Evolutionary conservation across 1,140 invertebrate genomes (phyloP).

Genomic region (Melipona quadrifasciata): DNA sequence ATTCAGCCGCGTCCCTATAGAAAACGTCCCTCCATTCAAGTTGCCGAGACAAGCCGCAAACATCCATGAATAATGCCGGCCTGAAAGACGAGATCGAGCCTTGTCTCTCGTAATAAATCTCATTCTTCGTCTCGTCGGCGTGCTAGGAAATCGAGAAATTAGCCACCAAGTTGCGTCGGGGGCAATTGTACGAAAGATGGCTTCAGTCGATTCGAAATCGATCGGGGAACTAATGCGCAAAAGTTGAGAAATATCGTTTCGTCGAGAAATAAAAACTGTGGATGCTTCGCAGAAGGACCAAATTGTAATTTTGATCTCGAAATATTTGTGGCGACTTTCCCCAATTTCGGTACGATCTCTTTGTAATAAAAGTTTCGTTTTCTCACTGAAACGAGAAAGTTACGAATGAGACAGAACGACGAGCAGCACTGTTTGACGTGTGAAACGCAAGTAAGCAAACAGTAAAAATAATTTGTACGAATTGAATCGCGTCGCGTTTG

Average conservation of each 20-base stretch:
- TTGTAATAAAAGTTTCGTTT: too few species aligned
- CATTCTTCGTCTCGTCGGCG: neutral
- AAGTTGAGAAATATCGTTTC: neutral
- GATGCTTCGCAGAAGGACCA: neutral
- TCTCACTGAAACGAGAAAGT: too few species aligned
- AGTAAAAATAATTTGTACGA: too few species aligned
- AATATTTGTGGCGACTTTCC: neutral
- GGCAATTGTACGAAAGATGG: neutral
- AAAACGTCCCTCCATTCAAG: neutral
- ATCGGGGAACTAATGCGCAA: neutral
- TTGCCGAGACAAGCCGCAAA: neutral
- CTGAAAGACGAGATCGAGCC: neutral
- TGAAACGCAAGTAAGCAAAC: too few species aligned
- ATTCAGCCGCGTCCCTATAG: conserved; percentile 9
- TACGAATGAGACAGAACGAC: too few species aligned
- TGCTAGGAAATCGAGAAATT: neutral
- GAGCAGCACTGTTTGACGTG: too few species aligned
- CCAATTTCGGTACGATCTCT: too few species aligned
- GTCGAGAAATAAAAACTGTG: neutral
- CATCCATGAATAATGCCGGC: conserved; percentile 25
- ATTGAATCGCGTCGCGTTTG: too few species aligned
- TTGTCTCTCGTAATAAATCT: neutral
- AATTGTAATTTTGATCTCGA: neutral
- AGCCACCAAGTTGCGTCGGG: neutral
- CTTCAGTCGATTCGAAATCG: neutral